Base-by-base conservation (phyloP, 2,113 vertebrate species). In the Zosterops pallidus region DNA sequence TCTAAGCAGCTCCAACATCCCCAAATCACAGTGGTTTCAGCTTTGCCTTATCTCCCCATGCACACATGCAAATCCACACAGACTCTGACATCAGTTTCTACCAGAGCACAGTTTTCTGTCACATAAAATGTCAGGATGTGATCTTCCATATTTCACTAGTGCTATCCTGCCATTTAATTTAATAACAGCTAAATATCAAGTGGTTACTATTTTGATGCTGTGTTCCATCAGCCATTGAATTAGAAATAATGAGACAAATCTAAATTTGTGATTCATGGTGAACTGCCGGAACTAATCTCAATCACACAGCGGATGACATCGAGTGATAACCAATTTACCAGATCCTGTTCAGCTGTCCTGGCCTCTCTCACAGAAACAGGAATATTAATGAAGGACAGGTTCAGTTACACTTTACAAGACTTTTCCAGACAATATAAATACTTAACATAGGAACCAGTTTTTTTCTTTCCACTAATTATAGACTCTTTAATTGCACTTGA, bases 181-280 rank as follows among this genome's bases (percentile, higher is more conserved):
- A 94, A 89, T 94, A 90, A 83, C 39, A 64, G 60, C 72, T 86
- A 95, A 94, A 96, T 96, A 95, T 86, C 95, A 95, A 95, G 91
- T 68, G 75, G 68, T 90, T 92, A 70, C 86, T 90, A 63, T 96
- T 94, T 90, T 92, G 86, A 89, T 83, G 79, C 76, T 33, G 57
- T 71, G 39, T 74, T 90, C 83, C 60, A 89, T 89, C 89, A 86
- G 60, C 76, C 64, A 11, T 28, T 78, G 86, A 92, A 89, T 93
- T 86, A 89, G 72, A 92, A 95, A 91, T 89, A 93, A 94, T 44
- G 56, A 70, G 60, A 65, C 59, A 64, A 35, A 47, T 67, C 92
- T 92, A 67, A 90, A 90, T 71, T 44, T 64, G 92, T 86, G 83
- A 92, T 86, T 92, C 80, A 93, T 41, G 56, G 72, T 70, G 59